A percentile compares a stretch with the other conserved stretches of the same genome.
Conservation (phyloP, 23 tunicate genomes). For the Halocynthia roretzi region DNA sequence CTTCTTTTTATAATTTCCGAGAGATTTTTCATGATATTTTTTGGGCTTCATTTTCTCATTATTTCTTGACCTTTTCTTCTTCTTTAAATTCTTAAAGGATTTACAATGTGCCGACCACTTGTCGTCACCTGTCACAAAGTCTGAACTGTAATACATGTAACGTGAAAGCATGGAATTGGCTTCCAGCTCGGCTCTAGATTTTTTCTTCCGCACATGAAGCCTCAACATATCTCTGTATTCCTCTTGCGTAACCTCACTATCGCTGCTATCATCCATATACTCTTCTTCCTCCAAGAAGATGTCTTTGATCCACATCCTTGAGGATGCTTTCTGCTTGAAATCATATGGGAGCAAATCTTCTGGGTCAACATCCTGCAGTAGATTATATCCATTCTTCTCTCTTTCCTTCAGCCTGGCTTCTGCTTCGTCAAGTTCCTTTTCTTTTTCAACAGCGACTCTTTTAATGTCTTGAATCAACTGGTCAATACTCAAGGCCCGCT, state of each 20-base stretch:
- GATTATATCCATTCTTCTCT: not conserved
- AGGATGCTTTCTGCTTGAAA: not conserved
- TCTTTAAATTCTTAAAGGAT: slow-evolving; percentile 3
- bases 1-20: too few relatives aligned
- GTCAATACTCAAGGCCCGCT: slow-evolving; percentile 5
- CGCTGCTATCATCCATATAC: not conserved
- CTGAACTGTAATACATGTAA: slow-evolving; percentile 19
- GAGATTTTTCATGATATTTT: too few relatives aligned
- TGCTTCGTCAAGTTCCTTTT: not conserved
- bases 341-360: not conserved
- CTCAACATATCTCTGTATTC: slow-evolving; percentile 18
- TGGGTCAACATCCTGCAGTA: too few relatives aligned
- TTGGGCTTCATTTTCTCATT: not conserved
- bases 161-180: not conserved
- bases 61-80: not conserved
- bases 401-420: slow-evolving; percentile 11
- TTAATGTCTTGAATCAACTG: not conserved
- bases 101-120: slow-evolving; percentile 6
- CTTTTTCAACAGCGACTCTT: slow-evolving; percentile 5
- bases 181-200: not conserved
- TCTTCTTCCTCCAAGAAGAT: slow-evolving; percentile 4
- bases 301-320: slow-evolving; percentile 11
- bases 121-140: slow-evolving; percentile 1
- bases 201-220: not conserved
- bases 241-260: slow-evolving; percentile 13